Conservation (phyloP, 2,888 invertebrate genomes). For the Ceramica pisi region DNA sequence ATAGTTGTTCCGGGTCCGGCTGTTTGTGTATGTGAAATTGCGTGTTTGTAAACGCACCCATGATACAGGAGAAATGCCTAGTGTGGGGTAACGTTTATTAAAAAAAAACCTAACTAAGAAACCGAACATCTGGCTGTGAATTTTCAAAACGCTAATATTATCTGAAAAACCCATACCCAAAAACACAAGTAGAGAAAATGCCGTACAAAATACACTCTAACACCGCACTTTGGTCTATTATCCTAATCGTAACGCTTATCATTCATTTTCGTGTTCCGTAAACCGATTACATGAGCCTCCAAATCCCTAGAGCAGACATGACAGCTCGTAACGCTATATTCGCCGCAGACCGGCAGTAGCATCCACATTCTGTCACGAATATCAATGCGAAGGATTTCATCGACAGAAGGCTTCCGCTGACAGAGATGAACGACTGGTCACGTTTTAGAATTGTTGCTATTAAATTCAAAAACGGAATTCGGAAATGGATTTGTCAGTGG, state of each 20-base stretch:
- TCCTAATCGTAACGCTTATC: not conserved
- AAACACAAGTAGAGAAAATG: not conserved
- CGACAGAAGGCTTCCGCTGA: conserved; percentile 46
- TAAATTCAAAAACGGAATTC: conserved; percentile 40
- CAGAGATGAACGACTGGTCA: conserved; percentile 58
- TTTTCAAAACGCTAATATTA: not conserved
- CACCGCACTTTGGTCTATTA: not conserved
- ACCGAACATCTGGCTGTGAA: no score
- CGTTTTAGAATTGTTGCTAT: conserved; percentile 47
- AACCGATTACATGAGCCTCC: conserved; percentile 15
- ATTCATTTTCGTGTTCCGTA: conserved; percentile 7
- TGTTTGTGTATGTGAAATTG: no score
- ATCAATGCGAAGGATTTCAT: conserved; percentile 61
- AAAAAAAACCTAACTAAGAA: no score
- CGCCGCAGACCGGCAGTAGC: conserved; percentile 4
- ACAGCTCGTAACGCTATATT: conserved; percentile 29
- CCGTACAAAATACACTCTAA: not conserved
- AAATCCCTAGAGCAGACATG: conserved; percentile 42
- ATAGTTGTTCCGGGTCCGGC: no score
- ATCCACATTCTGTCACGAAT: conserved; percentile 50
- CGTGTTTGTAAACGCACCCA: no score
- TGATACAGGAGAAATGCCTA: no score
- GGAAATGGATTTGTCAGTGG: conserved; percentile 1
- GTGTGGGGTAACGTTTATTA: no score
- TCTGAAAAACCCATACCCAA: not conserved